Base-by-base conservation (phyloP, 2,113 vertebrate species). In the Rhea pennata region DNA sequence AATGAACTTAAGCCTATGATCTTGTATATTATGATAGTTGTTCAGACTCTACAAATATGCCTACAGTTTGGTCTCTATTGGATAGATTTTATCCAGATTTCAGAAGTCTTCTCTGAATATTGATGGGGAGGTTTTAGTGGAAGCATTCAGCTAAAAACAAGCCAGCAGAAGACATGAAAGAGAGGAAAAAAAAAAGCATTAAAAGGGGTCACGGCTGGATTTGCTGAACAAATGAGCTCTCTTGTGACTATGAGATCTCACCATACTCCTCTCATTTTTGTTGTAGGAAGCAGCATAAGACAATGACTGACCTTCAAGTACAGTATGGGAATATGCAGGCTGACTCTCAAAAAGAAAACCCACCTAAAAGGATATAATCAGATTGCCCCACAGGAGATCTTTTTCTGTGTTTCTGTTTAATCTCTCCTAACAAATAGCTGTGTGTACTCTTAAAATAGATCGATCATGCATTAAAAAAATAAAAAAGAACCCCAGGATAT, bases 221-320 rank as follows among this genome's bases (percentile, higher is more conserved):
- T 97, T 97, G 96, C 93, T 97, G 96, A 96, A 96, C 97, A 97
- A 97, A 97, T 97, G 96, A 97, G 96, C 92, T 97, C 97, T 97
- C 96, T 92, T 90, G 96, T 97, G 96, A 83, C 93, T 91, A 33
- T 44, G 74, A 97, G 93, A 97, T 96, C 90, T 97, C 97, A 97
- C 96, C 97, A 96, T 87, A 86, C 78, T 91, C 80, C 81, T 95
- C 95, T 96, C 91, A 87, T 44, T 96, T 97, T 96, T 97, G 85
- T 92, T 97, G 96, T 95, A 97, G 93, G 92, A 97, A 97, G 86
- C 89, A 74, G 91, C 44, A 78, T 95, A 97, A 97, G 96, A 96
- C 96, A 95, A 97, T 92, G 90, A 90, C 65, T 97, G 97, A 97
- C 97, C 96, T 97, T 97, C 97, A 97, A 95, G 86, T 85, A 80